These are phyloP conservation scores for Meliscaeva auricollis DNA, from an alignment of 2,888 invertebrate genomes.

Conservation along the genomic window DNA sequence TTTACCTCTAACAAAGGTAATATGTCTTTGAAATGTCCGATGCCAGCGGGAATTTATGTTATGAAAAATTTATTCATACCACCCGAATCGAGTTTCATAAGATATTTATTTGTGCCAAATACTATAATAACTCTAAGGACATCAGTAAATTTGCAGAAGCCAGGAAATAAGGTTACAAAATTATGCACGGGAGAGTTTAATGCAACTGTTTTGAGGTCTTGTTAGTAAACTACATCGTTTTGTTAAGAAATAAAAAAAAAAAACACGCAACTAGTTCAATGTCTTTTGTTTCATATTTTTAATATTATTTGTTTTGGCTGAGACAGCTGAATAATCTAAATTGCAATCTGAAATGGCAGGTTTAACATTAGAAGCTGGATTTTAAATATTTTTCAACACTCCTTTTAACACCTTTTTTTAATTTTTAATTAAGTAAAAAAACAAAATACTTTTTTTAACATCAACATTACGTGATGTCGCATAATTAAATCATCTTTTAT, in stretches of 20 bases:
- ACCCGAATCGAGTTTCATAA: constrained; percentile 78
- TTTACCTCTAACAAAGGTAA: constrained; percentile 77
- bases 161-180: constrained; percentile 75
- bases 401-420: too few species aligned
- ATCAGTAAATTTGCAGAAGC: constrained; percentile 75
- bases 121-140: constrained; percentile 78
- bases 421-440: too few species aligned
- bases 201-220: constrained; percentile 78
- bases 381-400: too few species aligned
- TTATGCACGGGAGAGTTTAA: constrained; percentile 79
- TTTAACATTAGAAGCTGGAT: too few species aligned
- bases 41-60: constrained; percentile 78
- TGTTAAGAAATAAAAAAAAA: background rate
- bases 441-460: too few species aligned
- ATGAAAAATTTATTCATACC: constrained; percentile 79
- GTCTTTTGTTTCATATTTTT: background rate
- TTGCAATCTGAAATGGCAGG: too few species aligned
- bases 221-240: constrained; percentile 76
- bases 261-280: too few species aligned
- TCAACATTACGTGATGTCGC: too few species aligned
- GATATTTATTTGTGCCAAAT: constrained; percentile 80
- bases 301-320: too few species aligned
- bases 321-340: too few species aligned
- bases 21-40: constrained; percentile 80
- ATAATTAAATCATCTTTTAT: too few species aligned